Evolutionary conservation across 1,140 invertebrate species (phyloP).

Genomic region (Aphaenogaster rudis): DNA sequence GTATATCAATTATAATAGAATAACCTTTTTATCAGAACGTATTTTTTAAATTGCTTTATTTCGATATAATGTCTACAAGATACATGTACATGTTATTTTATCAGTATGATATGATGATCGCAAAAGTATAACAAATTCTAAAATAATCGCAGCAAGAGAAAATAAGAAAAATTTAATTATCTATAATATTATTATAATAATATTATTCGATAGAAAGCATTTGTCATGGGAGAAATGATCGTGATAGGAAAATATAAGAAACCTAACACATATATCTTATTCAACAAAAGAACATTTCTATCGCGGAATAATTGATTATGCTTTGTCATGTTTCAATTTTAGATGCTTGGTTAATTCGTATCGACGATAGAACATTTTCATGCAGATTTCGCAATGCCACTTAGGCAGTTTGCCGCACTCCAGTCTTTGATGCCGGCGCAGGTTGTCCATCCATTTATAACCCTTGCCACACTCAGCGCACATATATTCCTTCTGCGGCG

Average conservation of each 20-base stretch:
- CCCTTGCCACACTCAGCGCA: constrained; percentile 78
- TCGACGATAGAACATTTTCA: constrained; percentile 75
- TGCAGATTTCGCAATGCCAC: constrained; percentile 81
- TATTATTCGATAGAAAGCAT: background rate
- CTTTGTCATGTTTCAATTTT: constrained; percentile 63
- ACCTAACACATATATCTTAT: background rate
- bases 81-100: background rate
- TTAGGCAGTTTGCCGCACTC: constrained; percentile 84
- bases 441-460: constrained; percentile 77
- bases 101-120: background rate
- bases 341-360: constrained; percentile 77
- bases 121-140: constrained; percentile 10
- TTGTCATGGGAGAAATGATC: background rate
- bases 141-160: background rate
- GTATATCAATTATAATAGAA: background rate
- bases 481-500: constrained; percentile 65
- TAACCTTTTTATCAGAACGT: background rate
- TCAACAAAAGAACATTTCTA: background rate
- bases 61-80: constrained; percentile 1
- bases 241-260: background rate
- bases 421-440: constrained; percentile 83
- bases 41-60: constrained; percentile 43
- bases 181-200: background rate
- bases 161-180: background rate
- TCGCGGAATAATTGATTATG: background rate